phyloP scores from a whole-genome alignment of 2,113 vertebrate species.

The Aplodontia rufa region DNA sequence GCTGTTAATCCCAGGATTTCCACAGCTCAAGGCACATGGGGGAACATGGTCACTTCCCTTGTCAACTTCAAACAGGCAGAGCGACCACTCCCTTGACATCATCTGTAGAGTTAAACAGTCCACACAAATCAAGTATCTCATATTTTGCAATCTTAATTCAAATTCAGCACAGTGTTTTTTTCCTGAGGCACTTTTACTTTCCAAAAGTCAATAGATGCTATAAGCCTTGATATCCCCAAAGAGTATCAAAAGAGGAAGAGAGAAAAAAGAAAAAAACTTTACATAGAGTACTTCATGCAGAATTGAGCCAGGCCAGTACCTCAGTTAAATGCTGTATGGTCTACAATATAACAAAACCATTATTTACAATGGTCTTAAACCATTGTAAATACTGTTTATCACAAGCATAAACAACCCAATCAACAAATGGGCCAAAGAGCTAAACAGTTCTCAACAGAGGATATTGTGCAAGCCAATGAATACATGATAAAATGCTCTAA shows the following conservation, averaged over 20 bases:
- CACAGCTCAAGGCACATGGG: neutral
- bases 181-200: neutral
- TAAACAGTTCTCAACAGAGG: too few relatives aligned
- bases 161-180: neutral
- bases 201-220: neutral
- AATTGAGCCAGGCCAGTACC: neutral
- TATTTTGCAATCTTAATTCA: neutral
- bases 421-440: too few relatives aligned
- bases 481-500: too few relatives aligned
- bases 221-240: neutral
- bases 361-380: neutral
- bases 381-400: neutral
- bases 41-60: neutral
- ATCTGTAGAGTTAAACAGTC: neutral
- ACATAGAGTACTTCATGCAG: neutral
- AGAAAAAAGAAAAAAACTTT: neutral
- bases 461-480: too few relatives aligned
- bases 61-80: neutral
- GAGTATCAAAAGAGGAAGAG: neutral
- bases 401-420: too few relatives aligned
- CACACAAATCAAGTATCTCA: neutral
- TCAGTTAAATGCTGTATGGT: neutral
- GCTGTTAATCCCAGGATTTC: neutral
- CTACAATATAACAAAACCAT: neutral
- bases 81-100: neutral